Conservation (phyloP, 2,113 vertebrate genomes). For the Sakesphorus luctuosus region DNA sequence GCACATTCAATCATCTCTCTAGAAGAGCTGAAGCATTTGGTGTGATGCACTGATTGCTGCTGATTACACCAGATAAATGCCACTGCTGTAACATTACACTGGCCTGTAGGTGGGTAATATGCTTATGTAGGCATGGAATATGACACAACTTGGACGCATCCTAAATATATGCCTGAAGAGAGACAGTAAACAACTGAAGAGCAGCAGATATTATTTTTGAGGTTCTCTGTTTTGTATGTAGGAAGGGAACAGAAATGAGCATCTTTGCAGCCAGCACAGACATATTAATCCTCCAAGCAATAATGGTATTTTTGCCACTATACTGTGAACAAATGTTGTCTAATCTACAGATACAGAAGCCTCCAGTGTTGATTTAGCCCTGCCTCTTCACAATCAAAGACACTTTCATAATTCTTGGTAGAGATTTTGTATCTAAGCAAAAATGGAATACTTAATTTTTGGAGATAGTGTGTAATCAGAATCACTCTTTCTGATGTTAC, state of each 20-base stretch:
- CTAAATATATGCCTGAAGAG: not conserved
- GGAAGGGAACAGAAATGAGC: not conserved
- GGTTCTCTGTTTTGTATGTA: not conserved
- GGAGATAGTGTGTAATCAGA: not conserved
- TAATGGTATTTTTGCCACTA: not conserved
- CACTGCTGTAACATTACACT: not conserved
- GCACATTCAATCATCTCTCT: not conserved
- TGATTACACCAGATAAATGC: not conserved
- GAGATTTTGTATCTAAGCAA: not conserved
- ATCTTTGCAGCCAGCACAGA: not conserved
- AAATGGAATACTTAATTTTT: not conserved
- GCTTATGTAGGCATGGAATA: rapidly evolving
- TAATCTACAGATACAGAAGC: not conserved
- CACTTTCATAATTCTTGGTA: not conserved
- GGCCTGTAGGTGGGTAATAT: not conserved
- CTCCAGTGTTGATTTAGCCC: not conserved
- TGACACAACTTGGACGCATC: not conserved
- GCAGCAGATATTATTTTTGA: not conserved
- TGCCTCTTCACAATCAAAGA: not conserved
- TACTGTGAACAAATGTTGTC: not conserved
- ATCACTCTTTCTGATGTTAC: not conserved
- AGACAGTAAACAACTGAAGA: not conserved
- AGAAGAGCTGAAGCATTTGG: not conserved
- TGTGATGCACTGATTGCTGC: not conserved
- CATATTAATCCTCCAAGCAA: not conserved